phyloP scores from a whole-genome alignment of 2,797 vertebrate species.

The Pelochelys cantorii region DNA sequence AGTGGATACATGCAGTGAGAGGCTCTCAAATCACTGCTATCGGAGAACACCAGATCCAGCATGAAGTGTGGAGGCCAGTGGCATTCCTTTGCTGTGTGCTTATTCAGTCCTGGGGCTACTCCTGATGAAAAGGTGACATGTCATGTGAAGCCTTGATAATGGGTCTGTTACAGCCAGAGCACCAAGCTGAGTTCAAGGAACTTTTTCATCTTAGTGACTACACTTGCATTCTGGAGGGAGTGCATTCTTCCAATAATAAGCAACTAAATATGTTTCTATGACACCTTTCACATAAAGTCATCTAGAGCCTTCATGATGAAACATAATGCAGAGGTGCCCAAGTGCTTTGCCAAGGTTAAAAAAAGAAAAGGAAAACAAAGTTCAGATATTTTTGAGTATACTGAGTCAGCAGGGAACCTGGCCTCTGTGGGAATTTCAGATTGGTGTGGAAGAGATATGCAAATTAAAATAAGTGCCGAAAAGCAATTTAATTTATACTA shows the following conservation, averaged over 20 bases:
- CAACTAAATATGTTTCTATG: slow-evolving; percentile 24
- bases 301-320: slow-evolving; percentile 39
- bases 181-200: slow-evolving; percentile 55
- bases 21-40: not conserved
- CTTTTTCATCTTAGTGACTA: slow-evolving; percentile 56
- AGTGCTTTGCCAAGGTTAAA: not conserved
- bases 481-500: not conserved
- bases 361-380: not conserved
- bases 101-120: slow-evolving; percentile 15
- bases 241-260: slow-evolving; percentile 37
- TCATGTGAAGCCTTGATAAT: slow-evolving; percentile 32
- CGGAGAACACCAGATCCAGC: not conserved
- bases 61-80: not conserved
- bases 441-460: not conserved
- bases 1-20: not conserved
- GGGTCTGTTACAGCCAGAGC: slow-evolving; percentile 18
- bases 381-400: slow-evolving; percentile 2
- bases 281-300: slow-evolving; percentile 15
- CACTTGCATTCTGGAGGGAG: slow-evolving; percentile 3
- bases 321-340: not conserved
- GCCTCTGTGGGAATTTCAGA: slow-evolving; percentile 8
- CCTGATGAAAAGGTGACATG: slow-evolving; percentile 2
- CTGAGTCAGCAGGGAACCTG: not conserved
- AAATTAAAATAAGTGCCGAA: not conserved
- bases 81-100: slow-evolving; percentile 13